Conservation (phyloP, 2,113 vertebrate species). For the Podarcis cretensis region DNA sequence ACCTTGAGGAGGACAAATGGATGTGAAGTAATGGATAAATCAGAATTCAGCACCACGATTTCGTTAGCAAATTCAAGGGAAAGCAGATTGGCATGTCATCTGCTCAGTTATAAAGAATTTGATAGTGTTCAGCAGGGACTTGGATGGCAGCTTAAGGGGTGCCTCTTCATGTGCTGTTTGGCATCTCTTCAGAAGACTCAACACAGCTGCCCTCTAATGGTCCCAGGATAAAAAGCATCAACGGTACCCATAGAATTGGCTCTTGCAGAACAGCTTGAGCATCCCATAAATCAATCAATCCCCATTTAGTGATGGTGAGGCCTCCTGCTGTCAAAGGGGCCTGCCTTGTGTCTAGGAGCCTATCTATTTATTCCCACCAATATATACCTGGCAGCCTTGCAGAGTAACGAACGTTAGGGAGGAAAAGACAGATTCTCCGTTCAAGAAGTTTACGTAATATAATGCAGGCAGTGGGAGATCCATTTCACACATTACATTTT, state of each 20-base stretch:
- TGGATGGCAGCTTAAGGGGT: background rate
- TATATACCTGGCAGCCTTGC: background rate
- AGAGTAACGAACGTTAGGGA: background rate
- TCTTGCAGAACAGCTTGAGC: background rate
- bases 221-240: background rate
- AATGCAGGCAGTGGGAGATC: background rate
- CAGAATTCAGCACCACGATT: slow-evolving; percentile 30
- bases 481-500: background rate
- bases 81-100: background rate
- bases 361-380: background rate
- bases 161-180: background rate
- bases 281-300: background rate
- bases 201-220: background rate
- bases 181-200: background rate
- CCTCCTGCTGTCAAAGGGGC: too few species aligned
- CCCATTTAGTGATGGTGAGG: background rate
- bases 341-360: too few species aligned
- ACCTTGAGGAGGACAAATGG: slow-evolving; percentile 24
- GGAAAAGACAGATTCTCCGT: background rate
- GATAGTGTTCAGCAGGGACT: background rate
- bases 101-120: slow-evolving; percentile 28
- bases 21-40: slow-evolving; percentile 21
- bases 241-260: background rate
- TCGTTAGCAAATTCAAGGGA: background rate
- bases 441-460: background rate